These are phyloP conservation scores for Ormyrus thymus DNA, from an alignment of 2,888 invertebrate species.

Conservation along the genomic window DNA sequence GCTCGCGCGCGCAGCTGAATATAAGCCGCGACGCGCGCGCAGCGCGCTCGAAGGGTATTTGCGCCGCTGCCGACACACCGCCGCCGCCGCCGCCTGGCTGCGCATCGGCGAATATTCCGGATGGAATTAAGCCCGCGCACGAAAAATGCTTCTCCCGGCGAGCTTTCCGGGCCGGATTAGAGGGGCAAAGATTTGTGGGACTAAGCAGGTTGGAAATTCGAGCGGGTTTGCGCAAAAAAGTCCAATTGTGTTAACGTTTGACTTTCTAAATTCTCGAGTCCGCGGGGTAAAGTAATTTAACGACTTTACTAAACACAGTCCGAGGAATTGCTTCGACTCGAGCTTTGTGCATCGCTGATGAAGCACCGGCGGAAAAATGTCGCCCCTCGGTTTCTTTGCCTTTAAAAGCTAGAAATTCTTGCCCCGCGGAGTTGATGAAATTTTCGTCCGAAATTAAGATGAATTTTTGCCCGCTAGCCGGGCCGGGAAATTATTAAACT, in stretches of 20 bases:
- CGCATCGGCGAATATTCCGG: conserved; percentile 13
- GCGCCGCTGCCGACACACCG: no score
- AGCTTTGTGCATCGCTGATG: background rate
- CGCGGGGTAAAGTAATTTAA: background rate
- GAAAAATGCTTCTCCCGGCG: background rate
- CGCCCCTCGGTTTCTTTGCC: background rate
- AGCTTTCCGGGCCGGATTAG: background rate
- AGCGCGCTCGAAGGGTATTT: no score
- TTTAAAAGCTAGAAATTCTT: background rate
- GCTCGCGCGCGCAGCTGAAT: no score
- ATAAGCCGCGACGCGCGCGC: no score
- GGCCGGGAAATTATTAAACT: background rate
- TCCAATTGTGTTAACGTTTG: no score
- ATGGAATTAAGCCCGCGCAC: conserved; percentile 4
- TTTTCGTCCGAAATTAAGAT: background rate
- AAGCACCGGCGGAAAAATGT: background rate
- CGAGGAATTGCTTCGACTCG: background rate
- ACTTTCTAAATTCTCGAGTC: no score
- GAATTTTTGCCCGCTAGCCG: background rate
- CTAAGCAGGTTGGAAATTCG: background rate
- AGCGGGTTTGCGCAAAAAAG: no score
- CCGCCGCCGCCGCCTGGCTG: background rate
- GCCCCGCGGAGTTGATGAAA: background rate
- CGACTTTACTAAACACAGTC: background rate
- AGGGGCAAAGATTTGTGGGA: background rate